Base-by-base conservation (phyloP, 2,888 invertebrate genomes). In the Cylloceria caligata region DNA sequence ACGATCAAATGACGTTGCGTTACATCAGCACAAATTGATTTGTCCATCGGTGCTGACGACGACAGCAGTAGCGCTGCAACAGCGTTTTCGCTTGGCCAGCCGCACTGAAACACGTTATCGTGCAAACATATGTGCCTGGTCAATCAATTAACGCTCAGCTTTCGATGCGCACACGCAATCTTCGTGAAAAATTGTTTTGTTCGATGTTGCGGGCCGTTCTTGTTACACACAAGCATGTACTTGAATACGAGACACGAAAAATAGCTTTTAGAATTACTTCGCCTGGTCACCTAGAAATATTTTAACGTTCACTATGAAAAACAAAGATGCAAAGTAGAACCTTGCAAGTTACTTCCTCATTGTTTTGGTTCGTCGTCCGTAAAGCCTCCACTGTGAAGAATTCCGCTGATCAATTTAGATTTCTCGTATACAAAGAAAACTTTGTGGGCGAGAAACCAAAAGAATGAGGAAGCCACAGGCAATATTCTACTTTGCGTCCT, bases 1-100 rank as follows among this genome's bases (percentile, higher is more conserved):
- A 52, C 74, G 49, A 81, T 39, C 71, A 77, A 83, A 78, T 78
- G 78, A 73, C 80, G 64, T 47, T 72, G 55, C 78, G 77, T 80
- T 80, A 81, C 80, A 80, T 85, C 82, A 82, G 80, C 78, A 83
- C 80, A 69, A 85, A 85, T 80, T 82, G 80, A 85, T 84, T 85
- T 45, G 52, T 42, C 73, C 60, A 52, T 68, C 45, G 52, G 49
- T 68, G 72, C 81, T 68, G 52, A 13, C 57, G 64, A 49, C 13
- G 19, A 34, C 64, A 39, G 47, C 71, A 39, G 60, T 68, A 73
- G 64, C 69, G 36, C 64, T 69, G 67, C 45, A 65, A 24, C 42
- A 52, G 19, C 55, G 9, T 19, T 45, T 75, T 67, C 79, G 74
- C 60, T 80, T 65, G 77, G 65, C 74, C 78, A 83, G 79, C 81